Conservation (phyloP, 64 coral and sea anemone species). For the Stichodactyla mertensii region DNA sequence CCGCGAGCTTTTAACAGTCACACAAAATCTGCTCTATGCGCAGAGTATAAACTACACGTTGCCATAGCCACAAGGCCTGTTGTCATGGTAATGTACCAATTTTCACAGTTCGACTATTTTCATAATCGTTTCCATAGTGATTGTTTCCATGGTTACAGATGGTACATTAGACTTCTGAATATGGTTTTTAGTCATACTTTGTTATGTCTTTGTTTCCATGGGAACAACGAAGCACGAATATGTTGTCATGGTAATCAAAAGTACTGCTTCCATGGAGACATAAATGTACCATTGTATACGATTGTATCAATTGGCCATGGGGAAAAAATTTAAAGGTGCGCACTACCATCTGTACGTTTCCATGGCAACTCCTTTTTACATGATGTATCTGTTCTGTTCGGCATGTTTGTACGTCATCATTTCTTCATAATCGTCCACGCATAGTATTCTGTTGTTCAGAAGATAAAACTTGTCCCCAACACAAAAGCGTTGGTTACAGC, state of each 20-base stretch:
- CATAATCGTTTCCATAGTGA: not conserved
- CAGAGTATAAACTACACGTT: not conserved
- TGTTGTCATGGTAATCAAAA: no score
- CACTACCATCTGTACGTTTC: not conserved
- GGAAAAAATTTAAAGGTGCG: not conserved
- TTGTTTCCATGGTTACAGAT: not conserved
- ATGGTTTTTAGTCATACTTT: no score
- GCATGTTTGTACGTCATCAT: slow-evolving; percentile 79
- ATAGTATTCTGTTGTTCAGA: slow-evolving; percentile 93
- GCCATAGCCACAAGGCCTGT: not conserved
- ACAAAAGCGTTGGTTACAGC: slow-evolving; percentile 94
- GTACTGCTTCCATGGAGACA: not conserved
- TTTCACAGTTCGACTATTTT: not conserved
- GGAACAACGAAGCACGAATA: no score
- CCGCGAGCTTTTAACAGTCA: no score
- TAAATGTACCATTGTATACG: not conserved
- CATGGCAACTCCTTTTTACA: not conserved
- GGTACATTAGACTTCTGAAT: not conserved
- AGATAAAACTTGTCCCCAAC: slow-evolving; percentile 99
- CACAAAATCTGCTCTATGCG: not conserved
- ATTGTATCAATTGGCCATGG: not conserved
- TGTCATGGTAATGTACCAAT: not conserved
- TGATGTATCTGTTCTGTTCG: slow-evolving; percentile 39
- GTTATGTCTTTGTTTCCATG: not conserved
- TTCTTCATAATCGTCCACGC: slow-evolving; percentile 92